A percentile compares a stretch with the other conserved stretches of the same genome.
phyloP scores from a whole-genome alignment of 2,113 vertebrate genomes.

The Mesembrinibis cayennensis region DNA sequence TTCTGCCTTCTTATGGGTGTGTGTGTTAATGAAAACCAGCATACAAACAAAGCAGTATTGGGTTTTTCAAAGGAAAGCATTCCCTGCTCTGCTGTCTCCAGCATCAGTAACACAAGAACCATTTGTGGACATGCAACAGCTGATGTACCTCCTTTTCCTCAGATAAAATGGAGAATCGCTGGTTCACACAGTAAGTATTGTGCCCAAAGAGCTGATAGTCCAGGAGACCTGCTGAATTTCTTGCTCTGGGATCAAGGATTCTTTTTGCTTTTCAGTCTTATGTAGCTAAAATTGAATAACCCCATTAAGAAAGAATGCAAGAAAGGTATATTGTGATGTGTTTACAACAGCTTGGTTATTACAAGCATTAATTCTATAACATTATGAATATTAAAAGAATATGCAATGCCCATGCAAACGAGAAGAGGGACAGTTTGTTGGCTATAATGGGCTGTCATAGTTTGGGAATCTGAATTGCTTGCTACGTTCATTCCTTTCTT shows the following conservation, averaged over 20 bases:
- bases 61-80: not conserved
- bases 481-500: not conserved
- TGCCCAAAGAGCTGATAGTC: not conserved
- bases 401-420: not conserved
- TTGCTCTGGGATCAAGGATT: not conserved
- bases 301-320: not conserved
- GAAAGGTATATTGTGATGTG: not conserved
- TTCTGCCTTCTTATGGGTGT: not conserved
- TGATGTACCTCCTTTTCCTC: not conserved
- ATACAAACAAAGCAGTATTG: fast-evolving
- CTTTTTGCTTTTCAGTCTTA: not conserved
- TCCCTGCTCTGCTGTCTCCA: not conserved
- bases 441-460: too few relatives aligned
- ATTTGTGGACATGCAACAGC: not conserved
- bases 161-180: not conserved
- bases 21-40: not conserved
- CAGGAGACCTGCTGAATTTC: not conserved
- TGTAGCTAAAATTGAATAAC: not conserved
- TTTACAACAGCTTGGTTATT: not conserved
- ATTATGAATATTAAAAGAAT: not conserved
- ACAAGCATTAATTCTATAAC: not conserved
- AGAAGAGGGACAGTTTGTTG: not conserved
- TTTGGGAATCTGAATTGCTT: not conserved
- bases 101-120: not conserved
- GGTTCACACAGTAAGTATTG: not conserved